Evolutionary conservation across 2,113 vertebrate species (phyloP).

Genomic region (Pungitius pungitius): DNA sequence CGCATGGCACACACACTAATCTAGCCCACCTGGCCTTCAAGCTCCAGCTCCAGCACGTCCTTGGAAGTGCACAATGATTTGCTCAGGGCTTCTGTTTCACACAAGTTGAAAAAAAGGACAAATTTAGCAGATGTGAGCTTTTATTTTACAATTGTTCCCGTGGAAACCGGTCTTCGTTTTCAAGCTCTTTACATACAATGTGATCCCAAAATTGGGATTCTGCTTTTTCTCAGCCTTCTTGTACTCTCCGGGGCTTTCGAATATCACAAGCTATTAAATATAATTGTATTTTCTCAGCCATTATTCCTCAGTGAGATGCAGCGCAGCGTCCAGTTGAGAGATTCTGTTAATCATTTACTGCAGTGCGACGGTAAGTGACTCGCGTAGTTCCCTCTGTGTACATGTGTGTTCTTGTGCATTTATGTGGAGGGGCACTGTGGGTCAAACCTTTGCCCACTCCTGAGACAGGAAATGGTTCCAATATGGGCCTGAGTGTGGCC

Average conservation of each 20-base stretch:
- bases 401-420: conserved; percentile 46
- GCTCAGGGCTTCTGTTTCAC: conserved; percentile 51
- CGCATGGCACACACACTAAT: background rate
- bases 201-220: conserved; percentile 45
- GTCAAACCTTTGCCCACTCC: conserved; percentile 70
- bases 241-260: conserved; percentile 27
- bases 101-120: conserved; percentile 1
- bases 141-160: conserved; percentile 48
- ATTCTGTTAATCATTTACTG: conserved; percentile 53
- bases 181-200: background rate
- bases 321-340: conserved; percentile 32
- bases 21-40: conserved; percentile 4
- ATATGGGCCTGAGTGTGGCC: conserved; percentile 72
- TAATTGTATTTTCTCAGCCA: conserved; percentile 66
- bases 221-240: conserved; percentile 60
- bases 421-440: conserved; percentile 57
- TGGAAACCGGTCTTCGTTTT: conserved; percentile 49
- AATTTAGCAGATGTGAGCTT: conserved; percentile 50
- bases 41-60: conserved; percentile 10
- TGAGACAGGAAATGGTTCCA: conserved; percentile 81
- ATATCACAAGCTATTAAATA: conserved; percentile 55
- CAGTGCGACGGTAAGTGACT: conserved; percentile 42
- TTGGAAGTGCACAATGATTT: conserved; percentile 22
- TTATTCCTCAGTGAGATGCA: conserved; percentile 48
- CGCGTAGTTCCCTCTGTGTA: conserved; percentile 27